These are phyloP conservation scores for Loriculus beryllinus DNA, from an alignment of 2,797 vertebrate genomes.

Conservation along the genomic window DNA sequence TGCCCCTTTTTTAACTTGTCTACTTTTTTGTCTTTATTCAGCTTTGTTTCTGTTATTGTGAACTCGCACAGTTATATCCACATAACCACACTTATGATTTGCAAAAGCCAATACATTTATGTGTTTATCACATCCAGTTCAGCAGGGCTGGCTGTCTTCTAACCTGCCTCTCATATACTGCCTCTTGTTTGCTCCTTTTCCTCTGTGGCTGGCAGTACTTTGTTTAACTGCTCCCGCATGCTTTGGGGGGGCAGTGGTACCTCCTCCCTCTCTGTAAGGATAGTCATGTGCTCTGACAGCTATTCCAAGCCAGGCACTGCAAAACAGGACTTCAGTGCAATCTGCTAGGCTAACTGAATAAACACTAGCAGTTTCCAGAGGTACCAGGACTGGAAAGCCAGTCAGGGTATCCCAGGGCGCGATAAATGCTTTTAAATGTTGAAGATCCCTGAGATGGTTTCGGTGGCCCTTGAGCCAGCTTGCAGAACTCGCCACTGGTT, in stretches of 20 bases:
- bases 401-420: rapidly evolving
- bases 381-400: not conserved
- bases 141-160: not conserved
- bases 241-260: not conserved
- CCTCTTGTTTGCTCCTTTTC: not conserved
- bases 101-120: too few relatives aligned
- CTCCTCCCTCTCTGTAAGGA: not conserved
- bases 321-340: not conserved
- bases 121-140: too few relatives aligned
- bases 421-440: not conserved
- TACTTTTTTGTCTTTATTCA: too few relatives aligned
- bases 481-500: not conserved
- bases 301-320: not conserved
- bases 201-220: not conserved
- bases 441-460: too few relatives aligned
- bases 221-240: not conserved
- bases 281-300: not conserved
- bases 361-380: not conserved
- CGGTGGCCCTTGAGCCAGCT: not conserved
- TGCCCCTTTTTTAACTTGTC: too few relatives aligned
- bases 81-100: too few relatives aligned
- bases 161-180: not conserved
- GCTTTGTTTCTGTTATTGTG: too few relatives aligned
- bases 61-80: too few relatives aligned
- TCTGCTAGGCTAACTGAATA: not conserved